Evolutionary conservation across 2,113 vertebrate genomes (phyloP).

Genomic region (Melanostigma gelatinosum): DNA sequence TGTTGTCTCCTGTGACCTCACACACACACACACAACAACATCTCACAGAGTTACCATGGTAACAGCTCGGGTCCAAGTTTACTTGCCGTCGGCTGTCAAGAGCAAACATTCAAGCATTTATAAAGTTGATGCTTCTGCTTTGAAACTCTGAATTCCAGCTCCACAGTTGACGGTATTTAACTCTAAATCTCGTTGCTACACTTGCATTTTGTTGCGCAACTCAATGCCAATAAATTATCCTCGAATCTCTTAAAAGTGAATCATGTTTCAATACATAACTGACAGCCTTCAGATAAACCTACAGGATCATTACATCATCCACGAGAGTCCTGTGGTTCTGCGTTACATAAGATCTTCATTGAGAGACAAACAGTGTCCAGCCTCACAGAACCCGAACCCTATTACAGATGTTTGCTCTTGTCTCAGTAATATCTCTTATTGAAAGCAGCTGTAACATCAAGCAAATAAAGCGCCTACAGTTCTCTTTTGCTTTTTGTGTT

Average conservation of each 20-base stretch:
- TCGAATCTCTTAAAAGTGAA: too few relatives aligned
- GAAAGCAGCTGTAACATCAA: not conserved
- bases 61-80: slow-evolving; percentile 11
- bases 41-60: slow-evolving; percentile 15
- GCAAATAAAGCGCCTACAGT: not conserved
- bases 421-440: not conserved
- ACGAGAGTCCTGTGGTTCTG: not conserved
- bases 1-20: not conserved
- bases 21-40: not conserved
- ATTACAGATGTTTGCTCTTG: not conserved
- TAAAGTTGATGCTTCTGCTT: not conserved
- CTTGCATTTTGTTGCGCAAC: too few relatives aligned
- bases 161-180: too few relatives aligned
- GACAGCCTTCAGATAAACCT: not conserved
- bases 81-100: not conserved
- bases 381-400: not conserved
- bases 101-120: slow-evolving; percentile 1
- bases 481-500: not conserved
- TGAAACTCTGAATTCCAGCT: not conserved
- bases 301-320: not conserved
- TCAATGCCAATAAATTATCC: too few relatives aligned
- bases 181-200: too few relatives aligned
- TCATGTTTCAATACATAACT: not conserved
- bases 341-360: not conserved
- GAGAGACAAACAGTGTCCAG: not conserved